phyloP scores from a whole-genome alignment of 2,888 invertebrate genomes.

The Drosophila kuntzei region DNA sequence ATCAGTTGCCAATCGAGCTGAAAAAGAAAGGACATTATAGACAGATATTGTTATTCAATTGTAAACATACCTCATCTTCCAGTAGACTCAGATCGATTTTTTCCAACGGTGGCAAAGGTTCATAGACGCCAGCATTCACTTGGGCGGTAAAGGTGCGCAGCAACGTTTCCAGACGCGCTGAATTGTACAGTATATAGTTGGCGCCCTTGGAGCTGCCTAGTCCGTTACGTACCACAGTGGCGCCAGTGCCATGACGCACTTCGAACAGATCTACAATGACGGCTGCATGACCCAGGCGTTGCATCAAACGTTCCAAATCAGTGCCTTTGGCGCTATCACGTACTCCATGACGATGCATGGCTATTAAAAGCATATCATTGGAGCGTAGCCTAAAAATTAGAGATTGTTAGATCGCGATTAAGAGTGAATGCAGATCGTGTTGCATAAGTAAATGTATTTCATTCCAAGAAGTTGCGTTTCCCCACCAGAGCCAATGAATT shows the following conservation, averaged over 20 bases:
- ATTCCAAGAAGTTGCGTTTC: not conserved
- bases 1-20: slow-evolving; percentile 93
- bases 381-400: slow-evolving; percentile 86
- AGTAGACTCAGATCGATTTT: slow-evolving; percentile 88
- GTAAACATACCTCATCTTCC: slow-evolving; percentile 87
- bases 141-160: slow-evolving; percentile 88
- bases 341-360: slow-evolving; percentile 89
- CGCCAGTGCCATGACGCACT: slow-evolving; percentile 87
- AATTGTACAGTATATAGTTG: slow-evolving; percentile 92
- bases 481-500: not conserved
- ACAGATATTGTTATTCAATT: not conserved
- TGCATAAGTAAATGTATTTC: no score
- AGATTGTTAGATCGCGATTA: not conserved
- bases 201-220: slow-evolving; percentile 86
- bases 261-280: slow-evolving; percentile 90
- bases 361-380: slow-evolving; percentile 88
- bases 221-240: slow-evolving; percentile 86
- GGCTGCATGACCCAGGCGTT: slow-evolving; percentile 89
- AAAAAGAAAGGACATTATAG: slow-evolving; percentile 66
- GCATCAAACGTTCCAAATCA: slow-evolving; percentile 85
- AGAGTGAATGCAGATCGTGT: not conserved
- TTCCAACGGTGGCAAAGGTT: slow-evolving; percentile 87
- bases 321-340: slow-evolving; percentile 82
- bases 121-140: slow-evolving; percentile 87
- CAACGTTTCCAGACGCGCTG: slow-evolving; percentile 89